Evolutionary conservation across 2,888 invertebrate genomes (phyloP).

Genomic region (Hirudinaria manillensis): DNA sequence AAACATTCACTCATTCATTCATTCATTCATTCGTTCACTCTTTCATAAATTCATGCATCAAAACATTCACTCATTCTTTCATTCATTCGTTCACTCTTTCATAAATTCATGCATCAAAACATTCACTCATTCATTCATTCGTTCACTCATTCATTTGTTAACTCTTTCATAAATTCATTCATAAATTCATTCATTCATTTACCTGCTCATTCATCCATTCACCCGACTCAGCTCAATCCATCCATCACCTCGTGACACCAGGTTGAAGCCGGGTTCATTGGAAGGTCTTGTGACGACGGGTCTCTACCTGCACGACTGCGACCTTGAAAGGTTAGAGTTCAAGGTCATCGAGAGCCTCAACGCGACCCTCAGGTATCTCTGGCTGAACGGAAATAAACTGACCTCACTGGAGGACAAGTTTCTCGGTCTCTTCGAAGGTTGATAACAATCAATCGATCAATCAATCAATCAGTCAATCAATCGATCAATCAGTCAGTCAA

Average conservation of each 20-base stretch:
- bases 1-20: not conserved
- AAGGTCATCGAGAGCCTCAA: conserved; percentile 48
- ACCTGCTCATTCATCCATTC: not conserved
- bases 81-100: not conserved
- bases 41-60: not conserved
- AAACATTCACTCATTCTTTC: not conserved
- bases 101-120: not conserved
- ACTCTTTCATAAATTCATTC: conserved; percentile 1
- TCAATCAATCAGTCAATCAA: too few relatives aligned
- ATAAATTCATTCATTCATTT: not conserved
- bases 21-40: not conserved
- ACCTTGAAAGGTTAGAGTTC: conserved; percentile 44
- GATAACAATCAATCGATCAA: not conserved
- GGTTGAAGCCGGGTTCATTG: conserved; percentile 45
- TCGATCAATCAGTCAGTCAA: too few relatives aligned
- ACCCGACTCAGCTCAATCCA: not conserved
- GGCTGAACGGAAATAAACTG: conserved; percentile 50
- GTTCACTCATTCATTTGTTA: not conserved
- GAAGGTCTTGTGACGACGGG: conserved; percentile 47
- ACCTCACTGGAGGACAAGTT: conserved; percentile 45
- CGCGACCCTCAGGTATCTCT: conserved; percentile 47
- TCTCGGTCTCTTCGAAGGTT: conserved; percentile 43
- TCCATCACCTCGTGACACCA: not conserved
- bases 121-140: not conserved
- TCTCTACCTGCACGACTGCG: conserved; percentile 50